Conservation (phyloP, 2,113 vertebrate genomes). For the Lophochroa leadbeateri region DNA sequence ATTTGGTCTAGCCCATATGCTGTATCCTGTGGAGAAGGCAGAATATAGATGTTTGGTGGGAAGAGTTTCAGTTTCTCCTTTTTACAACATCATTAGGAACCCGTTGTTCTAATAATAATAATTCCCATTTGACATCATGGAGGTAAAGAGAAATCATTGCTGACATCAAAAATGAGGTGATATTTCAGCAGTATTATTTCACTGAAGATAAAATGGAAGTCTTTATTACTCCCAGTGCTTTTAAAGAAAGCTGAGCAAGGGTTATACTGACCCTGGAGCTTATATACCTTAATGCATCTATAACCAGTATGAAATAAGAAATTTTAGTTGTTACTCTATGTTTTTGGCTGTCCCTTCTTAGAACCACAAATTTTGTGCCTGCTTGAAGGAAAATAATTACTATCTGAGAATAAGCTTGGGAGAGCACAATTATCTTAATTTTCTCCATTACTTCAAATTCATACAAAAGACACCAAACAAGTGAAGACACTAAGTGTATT, state of each 20-base stretch:
- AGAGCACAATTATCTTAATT: neutral
- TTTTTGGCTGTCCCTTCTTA: neutral
- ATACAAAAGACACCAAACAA: neutral
- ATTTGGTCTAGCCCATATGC: neutral
- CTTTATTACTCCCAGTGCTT: conserved; percentile 76
- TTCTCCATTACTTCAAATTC: neutral
- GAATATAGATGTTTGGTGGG: conserved; percentile 45
- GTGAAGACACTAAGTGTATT: neutral
- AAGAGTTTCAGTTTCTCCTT: conserved; percentile 44
- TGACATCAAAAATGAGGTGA: conserved; percentile 79
- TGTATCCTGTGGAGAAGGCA: conserved; percentile 1
- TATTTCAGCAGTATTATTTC: conserved; percentile 77
- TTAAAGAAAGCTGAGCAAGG: conserved; percentile 75
- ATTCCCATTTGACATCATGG: conserved; percentile 75
- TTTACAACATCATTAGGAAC: conserved; percentile 72
- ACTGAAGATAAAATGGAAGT: conserved; percentile 72
- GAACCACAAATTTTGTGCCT: neutral
- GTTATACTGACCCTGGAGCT: conserved; percentile 65
- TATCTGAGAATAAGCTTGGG: neutral
- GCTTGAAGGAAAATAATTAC: neutral
- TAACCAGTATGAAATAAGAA: conserved; percentile 52
- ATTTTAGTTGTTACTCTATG: conserved; percentile 54
- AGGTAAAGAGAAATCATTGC: conserved; percentile 73
- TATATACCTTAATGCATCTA: conserved; percentile 57
- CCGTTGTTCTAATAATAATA: conserved; percentile 72